phyloP scores from a whole-genome alignment of 2,888 invertebrate species.

The Icerya purchasi region DNA sequence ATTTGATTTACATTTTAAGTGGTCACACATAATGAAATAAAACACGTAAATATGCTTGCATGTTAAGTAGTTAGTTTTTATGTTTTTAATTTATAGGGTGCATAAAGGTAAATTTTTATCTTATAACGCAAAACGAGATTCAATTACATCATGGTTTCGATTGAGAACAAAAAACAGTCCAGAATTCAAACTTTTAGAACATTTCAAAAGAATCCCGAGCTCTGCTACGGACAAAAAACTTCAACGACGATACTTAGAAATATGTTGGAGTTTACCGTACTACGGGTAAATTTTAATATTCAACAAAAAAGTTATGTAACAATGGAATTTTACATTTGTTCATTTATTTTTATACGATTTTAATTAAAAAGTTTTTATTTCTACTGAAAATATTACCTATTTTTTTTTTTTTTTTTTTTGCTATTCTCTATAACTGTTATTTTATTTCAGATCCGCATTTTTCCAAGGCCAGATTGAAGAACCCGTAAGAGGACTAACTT shows the following conservation, averaged over 20 bases:
- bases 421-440: not conserved
- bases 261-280: conserved; percentile 73
- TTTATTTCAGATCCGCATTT: conserved; percentile 54
- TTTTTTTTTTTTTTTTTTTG: not conserved
- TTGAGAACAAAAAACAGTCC: conserved; percentile 59
- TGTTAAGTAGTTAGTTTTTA: too few species aligned
- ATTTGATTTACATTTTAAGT: too few species aligned
- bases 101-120: conserved; percentile 43
- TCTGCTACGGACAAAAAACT: conserved; percentile 62
- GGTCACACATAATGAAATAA: too few species aligned
- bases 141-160: conserved; percentile 44
- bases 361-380: too few species aligned
- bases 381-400: too few species aligned
- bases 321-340: too few species aligned
- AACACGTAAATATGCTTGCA: too few species aligned
- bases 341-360: too few species aligned
- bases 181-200: conserved; percentile 63
- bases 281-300: conserved; percentile 43
- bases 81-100: conserved; percentile 39
- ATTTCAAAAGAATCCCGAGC: conserved; percentile 64
- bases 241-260: conserved; percentile 70
- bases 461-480: conserved; percentile 89
- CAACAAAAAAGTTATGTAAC: too few species aligned
- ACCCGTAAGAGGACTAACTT: conserved; percentile 64
- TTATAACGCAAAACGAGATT: conserved; percentile 27